phyloP scores from a whole-genome alignment of 1,140 invertebrate species.

The Drosophila gunungcola region DNA sequence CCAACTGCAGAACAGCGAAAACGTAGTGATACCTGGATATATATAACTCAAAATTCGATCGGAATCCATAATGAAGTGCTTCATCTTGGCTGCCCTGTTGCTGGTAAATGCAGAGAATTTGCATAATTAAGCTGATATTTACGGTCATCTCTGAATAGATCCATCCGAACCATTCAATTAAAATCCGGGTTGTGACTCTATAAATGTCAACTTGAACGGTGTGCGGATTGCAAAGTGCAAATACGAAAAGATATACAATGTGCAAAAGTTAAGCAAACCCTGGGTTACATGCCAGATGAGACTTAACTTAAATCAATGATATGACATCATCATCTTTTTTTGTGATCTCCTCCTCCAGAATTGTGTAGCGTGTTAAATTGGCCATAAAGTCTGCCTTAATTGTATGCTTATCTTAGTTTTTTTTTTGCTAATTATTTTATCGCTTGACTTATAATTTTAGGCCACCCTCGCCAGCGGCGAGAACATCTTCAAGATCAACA shows the following conservation, averaged over 20 bases:
- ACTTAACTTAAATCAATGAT: slow-evolving; percentile 25
- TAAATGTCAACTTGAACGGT: slow-evolving; percentile 34
- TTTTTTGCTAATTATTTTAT: slow-evolving; percentile 6
- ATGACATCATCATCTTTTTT: slow-evolving; percentile 41
- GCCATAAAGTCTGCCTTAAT: slow-evolving; percentile 1
- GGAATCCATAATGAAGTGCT: slow-evolving; percentile 71
- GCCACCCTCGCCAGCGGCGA: slow-evolving; percentile 64
- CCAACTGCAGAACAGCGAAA: slow-evolving; percentile 45
- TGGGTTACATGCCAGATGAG: slow-evolving; percentile 35
- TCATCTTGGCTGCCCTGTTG: slow-evolving; percentile 72
- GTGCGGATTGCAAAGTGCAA: slow-evolving; percentile 30
- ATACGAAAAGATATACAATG: slow-evolving; percentile 39
- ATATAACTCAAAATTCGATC: neutral
- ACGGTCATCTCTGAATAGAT: slow-evolving; percentile 18
- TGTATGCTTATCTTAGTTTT: neutral
- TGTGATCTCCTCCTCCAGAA: slow-evolving; percentile 25
- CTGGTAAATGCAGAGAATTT: slow-evolving; percentile 60
- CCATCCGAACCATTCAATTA: slow-evolving; percentile 33
- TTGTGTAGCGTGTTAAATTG: slow-evolving; percentile 13
- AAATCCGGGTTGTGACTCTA: slow-evolving; percentile 50
- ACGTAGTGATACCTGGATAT: slow-evolving; percentile 45
- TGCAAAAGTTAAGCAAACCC: slow-evolving; percentile 35
- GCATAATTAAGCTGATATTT: slow-evolving; percentile 48
- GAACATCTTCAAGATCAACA: slow-evolving; percentile 86
- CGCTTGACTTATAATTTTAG: slow-evolving; percentile 35